Evolutionary conservation across 2,888 invertebrate genomes (phyloP).

Genomic region (Hemistola chrysoprasaria): DNA sequence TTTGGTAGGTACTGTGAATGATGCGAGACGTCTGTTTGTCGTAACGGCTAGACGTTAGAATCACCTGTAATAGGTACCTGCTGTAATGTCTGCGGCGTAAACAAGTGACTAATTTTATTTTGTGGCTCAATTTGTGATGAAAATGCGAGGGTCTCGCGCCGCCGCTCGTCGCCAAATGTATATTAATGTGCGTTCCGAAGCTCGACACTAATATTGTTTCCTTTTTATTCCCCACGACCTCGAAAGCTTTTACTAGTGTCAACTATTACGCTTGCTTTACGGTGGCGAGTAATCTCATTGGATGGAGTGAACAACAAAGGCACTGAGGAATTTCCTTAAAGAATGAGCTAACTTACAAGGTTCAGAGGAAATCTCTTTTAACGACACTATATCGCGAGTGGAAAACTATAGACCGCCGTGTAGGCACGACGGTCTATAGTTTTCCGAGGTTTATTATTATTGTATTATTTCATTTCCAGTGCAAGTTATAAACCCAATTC

Average conservation of each 20-base stretch:
- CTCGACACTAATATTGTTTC: slow-evolving; percentile 71
- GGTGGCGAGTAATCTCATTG: slow-evolving; percentile 58
- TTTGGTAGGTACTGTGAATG: slow-evolving; percentile 29
- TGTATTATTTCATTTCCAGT: slow-evolving; percentile 33
- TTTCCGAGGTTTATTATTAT: slow-evolving; percentile 33
- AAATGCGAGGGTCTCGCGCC: slow-evolving; percentile 51
- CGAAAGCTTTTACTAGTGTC: slow-evolving; percentile 70
- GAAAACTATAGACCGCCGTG: slow-evolving; percentile 28
- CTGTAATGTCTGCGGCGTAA: slow-evolving; percentile 24
- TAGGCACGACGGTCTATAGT: too few species aligned
- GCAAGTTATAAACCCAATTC: slow-evolving; percentile 17
- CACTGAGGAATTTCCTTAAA: slow-evolving; percentile 37
- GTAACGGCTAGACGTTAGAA: slow-evolving; percentile 19
- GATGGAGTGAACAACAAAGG: slow-evolving; percentile 44
- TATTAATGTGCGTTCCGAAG: slow-evolving; percentile 73
- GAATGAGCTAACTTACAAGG: slow-evolving; percentile 36
- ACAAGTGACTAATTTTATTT: slow-evolving; percentile 60
- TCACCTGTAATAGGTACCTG: too few species aligned
- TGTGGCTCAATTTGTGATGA: slow-evolving; percentile 66
- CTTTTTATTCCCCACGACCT: slow-evolving; percentile 67
- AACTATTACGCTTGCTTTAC: slow-evolving; percentile 68
- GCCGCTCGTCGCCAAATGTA: slow-evolving; percentile 62
- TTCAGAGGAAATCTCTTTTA: slow-evolving; percentile 36
- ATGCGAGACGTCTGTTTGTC: slow-evolving; percentile 24
- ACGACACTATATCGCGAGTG: slow-evolving; percentile 38